Base-by-base conservation (phyloP, 2,113 vertebrate genomes). In the Hemiscyllium ocellatum region DNA sequence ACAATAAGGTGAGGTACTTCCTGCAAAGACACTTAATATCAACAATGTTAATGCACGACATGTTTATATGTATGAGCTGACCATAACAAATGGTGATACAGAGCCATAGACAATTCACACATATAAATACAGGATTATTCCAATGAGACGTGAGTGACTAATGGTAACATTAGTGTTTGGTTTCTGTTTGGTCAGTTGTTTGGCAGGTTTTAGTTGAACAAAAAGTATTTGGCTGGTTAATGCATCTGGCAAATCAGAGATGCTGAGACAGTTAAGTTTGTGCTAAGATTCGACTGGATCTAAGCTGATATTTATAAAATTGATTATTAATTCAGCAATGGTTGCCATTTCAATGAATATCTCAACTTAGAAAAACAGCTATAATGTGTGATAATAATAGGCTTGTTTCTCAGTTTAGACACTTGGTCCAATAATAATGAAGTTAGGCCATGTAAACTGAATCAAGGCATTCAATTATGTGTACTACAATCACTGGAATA, bases 281-380 rank as follows among this genome's bases (percentile, higher is more conserved):
- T 42, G 50, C 33, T 47, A 42, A 50, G 68, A 50, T 95, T 47
- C 47, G 33, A 12, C 68, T 50, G 69, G 69, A 72, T 72, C 12
- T 6, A 72, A 72, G 42, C 72, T 72, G 50, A 76, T 93, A 66
- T n/a, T 61, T 95, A 50, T 95, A 50, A 72, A 52, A 69, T 42
- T 50, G 72, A 95, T 70, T 13, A 26, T 95, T 47, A 72, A 47
- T 68, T 42, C 5, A 70, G 47, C 47, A 70, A 69, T 90, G 37
- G n/a, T 72, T 95, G 68, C 42, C 70, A 69, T 33, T 94, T 68
- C 91, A 69, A 94, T 69, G 91, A 69, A 56, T 66, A 68, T 95
- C 69, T 95, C 37, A 93, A 93, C 56, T 91, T 91, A 66, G 10
- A n/a, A 66, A 76, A 24, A 76, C 69, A 95, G 29, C 72, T 72